phyloP scores from a whole-genome alignment of 2,797 vertebrate genomes.

The Diglossa cyanea region DNA sequence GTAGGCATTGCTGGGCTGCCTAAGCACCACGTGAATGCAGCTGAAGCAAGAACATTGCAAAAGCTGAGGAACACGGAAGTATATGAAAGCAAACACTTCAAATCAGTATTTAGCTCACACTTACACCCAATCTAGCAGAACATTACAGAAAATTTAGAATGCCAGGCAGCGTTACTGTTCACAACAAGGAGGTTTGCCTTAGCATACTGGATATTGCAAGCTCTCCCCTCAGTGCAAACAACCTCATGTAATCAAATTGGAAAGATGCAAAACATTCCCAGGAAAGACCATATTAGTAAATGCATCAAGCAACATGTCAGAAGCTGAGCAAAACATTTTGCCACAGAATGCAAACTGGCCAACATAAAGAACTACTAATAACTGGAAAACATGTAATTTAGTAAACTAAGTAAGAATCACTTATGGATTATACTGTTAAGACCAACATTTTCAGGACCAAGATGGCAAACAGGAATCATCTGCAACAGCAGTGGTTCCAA shows the following conservation, averaged over 20 bases:
- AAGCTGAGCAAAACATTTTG: neutral
- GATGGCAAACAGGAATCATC: neutral
- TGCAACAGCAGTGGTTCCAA: neutral
- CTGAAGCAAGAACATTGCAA: neutral
- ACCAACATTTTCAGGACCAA: neutral
- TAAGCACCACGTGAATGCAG: neutral
- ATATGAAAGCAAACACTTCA: neutral
- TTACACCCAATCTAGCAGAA: constrained; percentile 5
- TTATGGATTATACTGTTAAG: neutral
- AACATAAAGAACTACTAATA: neutral
- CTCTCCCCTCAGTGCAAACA: neutral
- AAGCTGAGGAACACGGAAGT: neutral
- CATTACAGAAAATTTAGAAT: neutral
- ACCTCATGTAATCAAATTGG: neutral
- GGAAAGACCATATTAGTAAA: neutral
- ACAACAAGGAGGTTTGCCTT: neutral
- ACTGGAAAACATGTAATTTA: neutral
- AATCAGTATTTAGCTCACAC: constrained; percentile 5
- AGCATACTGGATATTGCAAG: neutral
- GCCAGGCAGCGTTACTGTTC: neutral
- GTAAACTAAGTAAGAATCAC: neutral
- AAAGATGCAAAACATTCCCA: neutral
- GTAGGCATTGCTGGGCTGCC: neutral
- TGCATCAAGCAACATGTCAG: neutral
- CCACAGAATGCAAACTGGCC: neutral